Base-by-base conservation (phyloP, 2,797 vertebrate genomes). In the Squalus acanthias region DNA sequence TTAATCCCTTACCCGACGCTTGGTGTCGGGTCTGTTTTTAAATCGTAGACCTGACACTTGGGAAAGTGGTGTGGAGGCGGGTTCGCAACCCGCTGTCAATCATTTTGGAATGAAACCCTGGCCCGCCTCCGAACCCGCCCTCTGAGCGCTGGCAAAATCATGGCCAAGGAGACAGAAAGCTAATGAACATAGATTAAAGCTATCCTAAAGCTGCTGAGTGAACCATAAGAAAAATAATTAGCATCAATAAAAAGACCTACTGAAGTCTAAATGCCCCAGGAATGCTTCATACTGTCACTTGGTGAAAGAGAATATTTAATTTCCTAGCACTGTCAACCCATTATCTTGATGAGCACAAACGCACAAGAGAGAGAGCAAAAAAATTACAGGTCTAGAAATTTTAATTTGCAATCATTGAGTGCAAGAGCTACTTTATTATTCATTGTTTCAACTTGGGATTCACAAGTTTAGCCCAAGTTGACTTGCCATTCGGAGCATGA, bases 101-200 rank as follows among this genome's bases (percentile, higher is more conserved):
- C 39, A 39, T 39, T 39, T 39, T 39, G 39, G 39, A 39, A 39
- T 39, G 39, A 39, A 39, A 39, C 39, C 39, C 39, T 39, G 39
- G 39, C 39, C 39, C 39, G 39, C 39, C 39, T 39, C 39, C 39
- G 39, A 39, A 39, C 39, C 39, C 39, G 39, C 39, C 39, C 39
- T 39, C 39, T 39, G 39, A 39, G 39, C 39, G 39, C 39, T 0
- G 39, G 39, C 39, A 39, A 39, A 39, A 39, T 39, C 39, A 39
- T 0, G 39, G 0, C 39, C 39, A 39, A 39, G 39, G 39, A 39
- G 39, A 50, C 33, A 92, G 17, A 92, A 89, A n/a, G n/a, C 60
- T n/a, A 92, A n/a, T 92, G 29, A 92, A 65, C 33, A 8, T 92
- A 92, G 89, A 67, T 92, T 67, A 82, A 82, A 82, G 15, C 76